phyloP scores from a whole-genome alignment of 2,113 vertebrate genomes.

The Ictidomys tridecemlineatus region DNA sequence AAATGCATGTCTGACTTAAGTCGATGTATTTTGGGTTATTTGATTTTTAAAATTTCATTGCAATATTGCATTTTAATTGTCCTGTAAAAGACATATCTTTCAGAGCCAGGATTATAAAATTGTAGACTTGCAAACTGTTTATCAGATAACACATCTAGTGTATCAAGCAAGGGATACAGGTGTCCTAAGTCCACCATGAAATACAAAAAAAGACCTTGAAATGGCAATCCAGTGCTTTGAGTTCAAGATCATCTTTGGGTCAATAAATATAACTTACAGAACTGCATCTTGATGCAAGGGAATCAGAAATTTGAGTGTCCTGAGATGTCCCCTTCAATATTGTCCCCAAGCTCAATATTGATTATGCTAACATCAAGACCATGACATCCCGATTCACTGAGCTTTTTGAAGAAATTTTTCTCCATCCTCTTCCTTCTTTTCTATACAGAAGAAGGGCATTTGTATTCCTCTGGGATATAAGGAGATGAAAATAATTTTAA shows the following conservation, averaged over 20 bases:
- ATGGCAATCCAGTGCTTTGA: not conserved
- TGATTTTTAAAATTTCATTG: not conserved
- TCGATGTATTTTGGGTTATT: not conserved
- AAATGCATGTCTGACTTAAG: not conserved
- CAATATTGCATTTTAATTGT: not conserved
- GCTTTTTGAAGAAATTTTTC: not conserved
- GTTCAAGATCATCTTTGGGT: not conserved
- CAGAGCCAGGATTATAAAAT: not conserved
- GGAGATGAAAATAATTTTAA: slow-evolving; percentile 41
- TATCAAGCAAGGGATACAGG: not conserved
- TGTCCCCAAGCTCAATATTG: not conserved
- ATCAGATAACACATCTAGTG: not conserved
- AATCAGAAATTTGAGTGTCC: not conserved
- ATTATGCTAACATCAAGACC: not conserved
- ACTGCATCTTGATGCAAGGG: not conserved
- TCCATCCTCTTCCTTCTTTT: not conserved
- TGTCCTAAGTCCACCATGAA: not conserved
- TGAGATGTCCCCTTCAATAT: not conserved
- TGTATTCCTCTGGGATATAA: slow-evolving; percentile 28
- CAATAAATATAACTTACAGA: not conserved
- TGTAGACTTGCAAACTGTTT: not conserved
- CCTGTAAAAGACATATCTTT: not conserved
- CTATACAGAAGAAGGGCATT: not conserved
- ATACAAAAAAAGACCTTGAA: not conserved
- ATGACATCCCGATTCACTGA: not conserved